Base-by-base conservation (phyloP, 2,113 vertebrate genomes). In the Limnothrissa miodon region DNA sequence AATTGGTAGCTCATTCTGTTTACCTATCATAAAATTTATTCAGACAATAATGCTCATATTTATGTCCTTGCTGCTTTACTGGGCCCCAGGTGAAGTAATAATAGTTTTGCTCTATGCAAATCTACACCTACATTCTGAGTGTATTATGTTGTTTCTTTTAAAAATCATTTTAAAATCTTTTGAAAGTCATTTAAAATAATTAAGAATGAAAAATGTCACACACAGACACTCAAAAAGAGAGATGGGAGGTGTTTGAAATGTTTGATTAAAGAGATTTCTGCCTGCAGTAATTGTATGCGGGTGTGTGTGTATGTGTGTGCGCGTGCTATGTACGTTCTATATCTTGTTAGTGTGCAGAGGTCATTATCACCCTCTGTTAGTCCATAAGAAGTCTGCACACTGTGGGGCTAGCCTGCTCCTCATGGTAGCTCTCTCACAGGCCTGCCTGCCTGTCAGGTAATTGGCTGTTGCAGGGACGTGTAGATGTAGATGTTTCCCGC, bases 401-500 rank as follows among this genome's bases (percentile, higher is more conserved):
- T 74, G 3, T 11, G 13, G n/a, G 66, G 29, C 33, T 15, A 29
- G 25, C 10, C 66, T 36, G 10, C 13, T 33, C 29, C 25, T 36
- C 66, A 15, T 33, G 11, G 4, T 74, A 13, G 4, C 11, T 39
- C 11, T 17, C 29, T 36, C 4, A 13, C 59, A 33, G 6, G 23
- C 7, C 33, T 19, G 59, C 66, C 19, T 36, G 66, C 33, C 66
- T 74, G 66, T 15, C 33, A 36, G 66, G 66, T 74, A 74, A 74
- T 74, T 74, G 66, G 66, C 66, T 74, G 66, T 74, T 74, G 66
- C 66, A 74, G 17, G 29, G 66, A 74, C 66, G 25, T 74, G 66
- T 74, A 74, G 66, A 74, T 74, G 66, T 42, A n/a, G n/a, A n/a
- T n/a, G n/a, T 74, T 74, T 11, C 17, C 66, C 10, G 33, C 66